Evolutionary conservation across 2,797 vertebrate species (phyloP).

Genomic region (Silurus lanzhouensis): DNA sequence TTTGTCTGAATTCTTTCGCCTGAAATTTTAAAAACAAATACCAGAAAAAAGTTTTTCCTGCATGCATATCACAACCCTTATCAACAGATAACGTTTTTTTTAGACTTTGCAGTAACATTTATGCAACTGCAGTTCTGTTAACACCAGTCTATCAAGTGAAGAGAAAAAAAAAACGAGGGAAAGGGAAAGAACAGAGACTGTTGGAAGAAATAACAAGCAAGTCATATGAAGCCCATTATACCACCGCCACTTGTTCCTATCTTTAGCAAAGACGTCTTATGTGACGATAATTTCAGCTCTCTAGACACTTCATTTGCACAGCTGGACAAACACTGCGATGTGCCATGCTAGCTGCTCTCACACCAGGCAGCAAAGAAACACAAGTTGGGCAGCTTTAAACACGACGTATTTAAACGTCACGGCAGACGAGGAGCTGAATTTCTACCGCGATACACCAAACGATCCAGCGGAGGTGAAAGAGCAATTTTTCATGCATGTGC

Average conservation of each 20-base stretch:
- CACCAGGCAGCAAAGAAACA: slow-evolving; percentile 15
- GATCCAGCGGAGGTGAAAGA: neutral
- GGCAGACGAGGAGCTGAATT: neutral
- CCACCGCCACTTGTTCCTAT: slow-evolving; percentile 16
- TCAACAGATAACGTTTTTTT: neutral
- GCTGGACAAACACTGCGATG: slow-evolving; percentile 41
- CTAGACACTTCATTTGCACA: slow-evolving; percentile 37
- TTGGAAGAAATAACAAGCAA: slow-evolving; percentile 12
- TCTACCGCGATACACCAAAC: neutral
- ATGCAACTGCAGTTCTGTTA: neutral
- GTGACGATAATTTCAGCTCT: slow-evolving; percentile 33
- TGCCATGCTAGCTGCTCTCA: slow-evolving; percentile 20
- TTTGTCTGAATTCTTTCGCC: slow-evolving; percentile 9
- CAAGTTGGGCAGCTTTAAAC: slow-evolving; percentile 9
- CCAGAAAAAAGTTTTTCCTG: slow-evolving; percentile 11
- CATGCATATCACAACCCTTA: neutral
- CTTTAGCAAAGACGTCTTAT: slow-evolving; percentile 19
- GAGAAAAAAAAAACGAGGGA: neutral
- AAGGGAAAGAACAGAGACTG: neutral
- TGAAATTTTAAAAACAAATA: neutral
- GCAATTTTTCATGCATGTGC: no score
- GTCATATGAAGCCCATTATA: slow-evolving; percentile 38
- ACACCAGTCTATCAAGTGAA: neutral
- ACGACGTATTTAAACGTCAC: neutral
- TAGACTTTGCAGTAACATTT: neutral